These are phyloP conservation scores for Prietella phreatophila DNA, from an alignment of 2,113 vertebrate species.

Conservation along the genomic window DNA sequence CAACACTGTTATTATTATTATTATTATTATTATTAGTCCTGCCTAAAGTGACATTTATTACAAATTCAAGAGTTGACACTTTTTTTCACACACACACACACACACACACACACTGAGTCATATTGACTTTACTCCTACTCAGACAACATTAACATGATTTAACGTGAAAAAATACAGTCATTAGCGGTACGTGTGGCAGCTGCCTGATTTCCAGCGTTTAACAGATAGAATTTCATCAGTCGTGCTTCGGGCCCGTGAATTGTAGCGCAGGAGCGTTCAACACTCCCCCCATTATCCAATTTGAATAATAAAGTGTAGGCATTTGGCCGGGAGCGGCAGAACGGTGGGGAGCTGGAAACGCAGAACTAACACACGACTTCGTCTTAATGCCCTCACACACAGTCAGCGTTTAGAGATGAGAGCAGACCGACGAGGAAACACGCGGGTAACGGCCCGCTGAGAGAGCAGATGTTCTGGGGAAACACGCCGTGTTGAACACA, in stretches of 20 bases:
- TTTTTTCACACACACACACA: not conserved
- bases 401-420: slow-evolving; percentile 56
- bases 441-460: slow-evolving; percentile 62
- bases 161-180: not conserved
- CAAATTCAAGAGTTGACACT: not conserved
- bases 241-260: slow-evolving; percentile 19
- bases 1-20: not conserved
- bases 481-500: slow-evolving; percentile 57
- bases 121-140: not conserved
- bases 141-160: not conserved
- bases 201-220: slow-evolving; percentile 11
- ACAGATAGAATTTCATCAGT: slow-evolving; percentile 24
- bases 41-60: not conserved
- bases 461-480: slow-evolving; percentile 76
- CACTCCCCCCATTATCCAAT: slow-evolving; percentile 47
- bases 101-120: not conserved
- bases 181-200: not conserved
- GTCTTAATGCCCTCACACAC: slow-evolving; percentile 61
- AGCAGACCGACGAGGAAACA: slow-evolving; percentile 1
- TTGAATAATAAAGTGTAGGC: slow-evolving; percentile 51
- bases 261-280: slow-evolving; percentile 23
- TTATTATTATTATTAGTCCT: too few relatives aligned
- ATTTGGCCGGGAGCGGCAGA: slow-evolving; percentile 21
- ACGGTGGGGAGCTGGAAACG: slow-evolving; percentile 37
- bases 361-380: slow-evolving; percentile 46